Percentiles rank a stretch among this genome's conserved stretches.
phyloP scores from a whole-genome alignment of 2,797 vertebrate species.

The Heterohyrax brucei region DNA sequence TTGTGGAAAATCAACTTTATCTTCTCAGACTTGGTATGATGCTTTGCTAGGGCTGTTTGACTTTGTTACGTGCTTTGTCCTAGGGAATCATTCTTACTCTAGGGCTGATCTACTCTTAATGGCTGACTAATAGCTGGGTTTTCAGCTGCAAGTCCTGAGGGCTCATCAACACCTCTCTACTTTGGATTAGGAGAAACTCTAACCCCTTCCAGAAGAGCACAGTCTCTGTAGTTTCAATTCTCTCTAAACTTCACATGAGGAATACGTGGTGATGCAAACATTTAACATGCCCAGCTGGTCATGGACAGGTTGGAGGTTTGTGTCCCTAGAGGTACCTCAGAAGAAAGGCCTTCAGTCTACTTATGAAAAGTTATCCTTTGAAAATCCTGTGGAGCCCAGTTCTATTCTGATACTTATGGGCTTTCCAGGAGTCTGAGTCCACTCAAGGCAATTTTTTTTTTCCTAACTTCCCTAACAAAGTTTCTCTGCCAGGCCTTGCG shows the following conservation, averaged over 20 bases:
- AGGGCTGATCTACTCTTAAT: neutral
- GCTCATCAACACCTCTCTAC: neutral
- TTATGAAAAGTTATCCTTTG: no score
- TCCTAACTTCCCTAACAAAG: neutral
- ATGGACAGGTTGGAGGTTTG: no score
- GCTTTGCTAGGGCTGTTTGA: neutral
- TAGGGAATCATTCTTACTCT: neutral
- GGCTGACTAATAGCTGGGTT: neutral
- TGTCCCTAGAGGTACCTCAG: no score
- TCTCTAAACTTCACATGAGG: no score
- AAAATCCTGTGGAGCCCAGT: no score
- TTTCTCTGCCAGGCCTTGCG: neutral
- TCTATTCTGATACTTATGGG: no score
- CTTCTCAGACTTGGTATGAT: neutral
- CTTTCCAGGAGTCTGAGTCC: no score
- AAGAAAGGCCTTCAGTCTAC: no score
- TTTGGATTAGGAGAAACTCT: neutral
- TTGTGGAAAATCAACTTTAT: neutral
- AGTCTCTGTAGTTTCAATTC: neutral
- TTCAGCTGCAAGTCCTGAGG: neutral
- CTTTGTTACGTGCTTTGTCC: neutral
- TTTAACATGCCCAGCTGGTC: no score
- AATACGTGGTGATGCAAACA: no score
- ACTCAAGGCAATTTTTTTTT: no score
- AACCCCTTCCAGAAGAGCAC: neutral